These are phyloP conservation scores for Sitta carolinensis DNA, from an alignment of 2,797 vertebrate species.

Conservation along the genomic window DNA sequence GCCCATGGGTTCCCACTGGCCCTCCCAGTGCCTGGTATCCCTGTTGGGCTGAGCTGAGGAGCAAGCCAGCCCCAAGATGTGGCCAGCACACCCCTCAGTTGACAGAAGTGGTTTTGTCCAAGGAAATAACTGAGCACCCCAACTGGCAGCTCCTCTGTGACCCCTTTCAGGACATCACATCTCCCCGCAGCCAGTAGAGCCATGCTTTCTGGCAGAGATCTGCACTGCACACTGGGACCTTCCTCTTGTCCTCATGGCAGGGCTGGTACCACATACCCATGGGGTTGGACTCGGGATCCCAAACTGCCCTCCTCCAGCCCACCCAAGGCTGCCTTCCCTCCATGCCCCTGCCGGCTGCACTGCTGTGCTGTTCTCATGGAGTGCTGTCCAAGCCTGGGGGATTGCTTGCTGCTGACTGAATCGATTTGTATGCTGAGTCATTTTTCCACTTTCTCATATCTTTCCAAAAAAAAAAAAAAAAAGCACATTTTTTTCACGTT, in stretches of 20 bases:
- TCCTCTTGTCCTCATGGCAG: not conserved
- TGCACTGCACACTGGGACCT: not conserved
- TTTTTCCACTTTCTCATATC: conserved; percentile 26
- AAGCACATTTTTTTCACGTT: conserved; percentile 55
- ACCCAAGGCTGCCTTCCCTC: not conserved
- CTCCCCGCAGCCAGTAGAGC: accelerated
- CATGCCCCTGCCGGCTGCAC: accelerated
- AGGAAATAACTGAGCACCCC: not conserved
- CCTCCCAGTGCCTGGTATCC: not conserved
- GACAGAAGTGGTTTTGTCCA: not conserved
- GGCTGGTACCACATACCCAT: not conserved
- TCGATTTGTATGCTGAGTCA: conserved; percentile 44
- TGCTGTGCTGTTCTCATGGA: accelerated
- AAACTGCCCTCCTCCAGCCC: not conserved
- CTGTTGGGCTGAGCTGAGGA: not conserved
- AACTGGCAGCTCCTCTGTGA: not conserved
- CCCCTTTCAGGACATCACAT: not conserved
- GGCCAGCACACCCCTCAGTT: not conserved
- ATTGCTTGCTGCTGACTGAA: conserved; percentile 21
- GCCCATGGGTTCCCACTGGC: accelerated
- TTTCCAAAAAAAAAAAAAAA: not conserved
- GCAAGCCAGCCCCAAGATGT: not conserved
- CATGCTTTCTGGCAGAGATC: not conserved
- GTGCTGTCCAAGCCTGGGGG: not conserved
- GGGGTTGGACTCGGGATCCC: not conserved